Base-by-base conservation (phyloP, 1,140 invertebrate genomes). In the Sitophilus oryzae region DNA sequence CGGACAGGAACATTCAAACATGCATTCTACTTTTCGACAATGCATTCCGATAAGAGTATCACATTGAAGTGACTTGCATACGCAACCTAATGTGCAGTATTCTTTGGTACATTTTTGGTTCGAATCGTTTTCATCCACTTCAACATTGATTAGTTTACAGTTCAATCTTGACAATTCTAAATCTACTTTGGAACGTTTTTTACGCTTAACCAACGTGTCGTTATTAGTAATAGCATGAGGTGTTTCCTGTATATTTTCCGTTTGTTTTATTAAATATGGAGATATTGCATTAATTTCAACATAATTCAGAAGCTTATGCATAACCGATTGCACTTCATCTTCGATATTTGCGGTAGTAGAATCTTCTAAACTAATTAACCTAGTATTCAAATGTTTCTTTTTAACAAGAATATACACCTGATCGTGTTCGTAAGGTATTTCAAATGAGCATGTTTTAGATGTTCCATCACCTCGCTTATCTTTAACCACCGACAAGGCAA, bases 1-100 rank as follows among this genome's bases (percentile, higher is more conserved):
- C 3, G 58, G 53, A 60, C 76, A 77, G 11, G 44, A 60, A 54
- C 76, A 77, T 37, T 66, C 56, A 43, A 77, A 74, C 69, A 77
- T 76, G 52, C 76, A 77, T 15, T 70, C 56, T 2, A 61, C 37
- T 55, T 66, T 61, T 20, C 70, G 67, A 56, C 76, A 77, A 60
- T 77, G 75, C 38, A 68, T 37, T 11, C 66, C 59, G 3, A 66
- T 44, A 20, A 59, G 52, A 25, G 59, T 52, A 34, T 56, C 55
- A 36, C 60, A 63, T 41, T 59, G 34, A 10, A 76, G 60, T 55
- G 71, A 75, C n/a, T 66, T 64, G 59, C 76, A 77, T 4, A 77
- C 63, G 56, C 76, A 77, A 1, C 75, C 76, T 6, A 76, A 57
- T 49, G 56, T 59, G 59, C 76, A 77, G 54, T 61, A 70, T 20